Percentiles rank a stretch among this genome's conserved stretches.
Evolutionary conservation across 2,797 vertebrate genomes (phyloP).

Genomic region (Mormyrops attenuatus): DNA sequence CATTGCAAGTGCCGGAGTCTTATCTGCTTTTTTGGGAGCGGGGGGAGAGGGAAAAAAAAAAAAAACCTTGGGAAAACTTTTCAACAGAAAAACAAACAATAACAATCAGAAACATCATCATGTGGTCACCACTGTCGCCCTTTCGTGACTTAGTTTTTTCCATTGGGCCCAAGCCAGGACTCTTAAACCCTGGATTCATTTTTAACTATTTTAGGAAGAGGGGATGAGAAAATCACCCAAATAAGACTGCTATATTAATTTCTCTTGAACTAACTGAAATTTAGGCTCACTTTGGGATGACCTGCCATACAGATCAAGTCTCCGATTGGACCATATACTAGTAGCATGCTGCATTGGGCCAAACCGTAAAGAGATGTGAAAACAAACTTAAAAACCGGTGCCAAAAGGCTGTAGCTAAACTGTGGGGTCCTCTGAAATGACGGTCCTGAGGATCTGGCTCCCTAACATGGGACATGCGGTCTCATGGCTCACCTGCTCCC

Average conservation of each 20-base stretch:
- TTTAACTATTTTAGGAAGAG: background rate
- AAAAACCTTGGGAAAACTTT: conserved; percentile 11
- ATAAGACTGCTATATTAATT: background rate
- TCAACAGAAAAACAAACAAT: conserved; percentile 14
- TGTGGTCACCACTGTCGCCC: background rate
- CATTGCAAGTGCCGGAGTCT: background rate
- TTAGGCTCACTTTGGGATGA: background rate
- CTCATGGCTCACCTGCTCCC: conserved; percentile 77
- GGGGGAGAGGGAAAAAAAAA: background rate
- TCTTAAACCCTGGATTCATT: background rate
- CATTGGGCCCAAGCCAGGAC: background rate
- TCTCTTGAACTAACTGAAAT: background rate
- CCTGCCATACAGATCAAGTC: background rate
- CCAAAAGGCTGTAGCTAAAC: background rate
- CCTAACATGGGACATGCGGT: background rate
- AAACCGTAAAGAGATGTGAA: background rate
- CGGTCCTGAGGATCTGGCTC: background rate
- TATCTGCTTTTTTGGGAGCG: background rate
- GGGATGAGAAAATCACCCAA: background rate
- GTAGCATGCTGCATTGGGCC: background rate
- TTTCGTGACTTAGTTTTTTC: background rate
- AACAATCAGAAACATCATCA: conserved; percentile 9
- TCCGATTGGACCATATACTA: background rate
- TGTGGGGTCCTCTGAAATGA: background rate
- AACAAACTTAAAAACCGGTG: background rate